These are phyloP conservation scores for Oscheius myriophilus DNA, from an alignment of 2,888 invertebrate species.

Conservation along the genomic window DNA sequence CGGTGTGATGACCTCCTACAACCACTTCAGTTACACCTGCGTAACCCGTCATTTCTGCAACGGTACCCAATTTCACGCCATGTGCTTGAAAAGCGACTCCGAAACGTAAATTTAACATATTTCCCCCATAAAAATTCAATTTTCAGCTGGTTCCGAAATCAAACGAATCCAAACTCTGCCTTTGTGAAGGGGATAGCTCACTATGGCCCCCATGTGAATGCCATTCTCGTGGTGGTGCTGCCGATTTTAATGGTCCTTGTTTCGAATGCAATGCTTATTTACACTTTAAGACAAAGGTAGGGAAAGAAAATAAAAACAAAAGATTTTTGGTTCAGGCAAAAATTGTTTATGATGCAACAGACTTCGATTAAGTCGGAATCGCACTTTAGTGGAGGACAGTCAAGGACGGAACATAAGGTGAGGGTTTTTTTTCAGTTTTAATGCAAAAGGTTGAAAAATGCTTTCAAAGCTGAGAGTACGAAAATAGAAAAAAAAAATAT, in stretches of 20 bases:
- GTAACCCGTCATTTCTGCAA: slow-evolving; percentile 60
- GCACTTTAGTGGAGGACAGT: slow-evolving; percentile 45
- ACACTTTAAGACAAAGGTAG: slow-evolving; percentile 62
- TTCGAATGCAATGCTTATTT: slow-evolving; percentile 62
- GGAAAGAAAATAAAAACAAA: slow-evolving; percentile 1
- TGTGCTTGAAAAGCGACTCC: slow-evolving; percentile 52
- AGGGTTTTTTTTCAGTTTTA: too few species aligned
- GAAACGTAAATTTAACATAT: slow-evolving; percentile 30
- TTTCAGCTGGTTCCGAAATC: slow-evolving; percentile 60
- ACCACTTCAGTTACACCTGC: slow-evolving; percentile 61
- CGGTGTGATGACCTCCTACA: slow-evolving; percentile 61
- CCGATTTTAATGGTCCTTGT: slow-evolving; percentile 62
- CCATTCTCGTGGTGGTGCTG: slow-evolving; percentile 61
- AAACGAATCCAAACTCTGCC: slow-evolving; percentile 54
- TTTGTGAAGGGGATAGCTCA: slow-evolving; percentile 39
- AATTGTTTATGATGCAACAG: slow-evolving; percentile 46
- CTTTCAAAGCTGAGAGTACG: too few species aligned
- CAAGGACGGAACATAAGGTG: slow-evolving; percentile 60
- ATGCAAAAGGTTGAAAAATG: too few species aligned
- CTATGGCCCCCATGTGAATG: slow-evolving; percentile 53
- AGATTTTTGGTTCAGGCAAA: slow-evolving; percentile 39
- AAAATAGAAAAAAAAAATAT: too few species aligned
- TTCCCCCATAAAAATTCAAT: not conserved
- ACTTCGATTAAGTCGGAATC: slow-evolving; percentile 42
- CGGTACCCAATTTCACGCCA: slow-evolving; percentile 61